Evolutionary conservation across 2,888 invertebrate species (phyloP).

Genomic region (Drosophila koepferae): DNA sequence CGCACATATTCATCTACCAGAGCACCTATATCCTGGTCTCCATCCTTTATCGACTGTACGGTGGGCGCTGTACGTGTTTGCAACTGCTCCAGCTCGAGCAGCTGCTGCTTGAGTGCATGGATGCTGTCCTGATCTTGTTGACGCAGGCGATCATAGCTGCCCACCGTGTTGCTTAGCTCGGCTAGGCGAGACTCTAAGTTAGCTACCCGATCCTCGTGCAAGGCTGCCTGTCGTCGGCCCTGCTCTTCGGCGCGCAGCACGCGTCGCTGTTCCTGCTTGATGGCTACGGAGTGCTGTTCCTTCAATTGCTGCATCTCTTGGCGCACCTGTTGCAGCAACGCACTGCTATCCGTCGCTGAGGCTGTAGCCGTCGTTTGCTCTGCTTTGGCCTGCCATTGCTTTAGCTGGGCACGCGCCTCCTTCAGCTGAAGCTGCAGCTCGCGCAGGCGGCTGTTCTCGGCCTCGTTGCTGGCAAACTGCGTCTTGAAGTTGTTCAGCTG

Average conservation of each 20-base stretch:
- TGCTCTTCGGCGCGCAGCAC: constrained; percentile 90
- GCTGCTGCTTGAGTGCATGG: constrained; percentile 86
- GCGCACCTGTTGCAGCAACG: constrained; percentile 88
- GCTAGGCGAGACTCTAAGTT: constrained; percentile 91
- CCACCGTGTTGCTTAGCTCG: constrained; percentile 92
- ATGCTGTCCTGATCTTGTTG: constrained; percentile 91
- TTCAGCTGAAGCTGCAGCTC: constrained; percentile 89
- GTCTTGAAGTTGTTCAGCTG: constrained; percentile 87
- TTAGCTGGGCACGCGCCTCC: constrained; percentile 88
- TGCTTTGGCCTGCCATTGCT: constrained; percentile 86
- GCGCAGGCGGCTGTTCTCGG: constrained; percentile 82
- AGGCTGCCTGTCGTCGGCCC: constrained; percentile 88
- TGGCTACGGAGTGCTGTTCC: constrained; percentile 89
- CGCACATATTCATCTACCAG: constrained; percentile 89
- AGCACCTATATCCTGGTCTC: constrained; percentile 85
- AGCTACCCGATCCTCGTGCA: constrained; percentile 92
- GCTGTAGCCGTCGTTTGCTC: constrained; percentile 81
- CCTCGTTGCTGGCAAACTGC: constrained; percentile 84
- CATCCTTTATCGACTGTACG: constrained; percentile 79
- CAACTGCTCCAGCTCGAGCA: constrained; percentile 70
- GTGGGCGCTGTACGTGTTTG: constrained; percentile 38
- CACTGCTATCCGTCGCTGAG: constrained; percentile 81
- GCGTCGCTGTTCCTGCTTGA: constrained; percentile 91
- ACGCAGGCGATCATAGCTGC: constrained; percentile 90
- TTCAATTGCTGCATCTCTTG: constrained; percentile 90